Evolutionary conservation across 1,140 invertebrate genomes (phyloP).

Genomic region (Zaprionus inermis): DNA sequence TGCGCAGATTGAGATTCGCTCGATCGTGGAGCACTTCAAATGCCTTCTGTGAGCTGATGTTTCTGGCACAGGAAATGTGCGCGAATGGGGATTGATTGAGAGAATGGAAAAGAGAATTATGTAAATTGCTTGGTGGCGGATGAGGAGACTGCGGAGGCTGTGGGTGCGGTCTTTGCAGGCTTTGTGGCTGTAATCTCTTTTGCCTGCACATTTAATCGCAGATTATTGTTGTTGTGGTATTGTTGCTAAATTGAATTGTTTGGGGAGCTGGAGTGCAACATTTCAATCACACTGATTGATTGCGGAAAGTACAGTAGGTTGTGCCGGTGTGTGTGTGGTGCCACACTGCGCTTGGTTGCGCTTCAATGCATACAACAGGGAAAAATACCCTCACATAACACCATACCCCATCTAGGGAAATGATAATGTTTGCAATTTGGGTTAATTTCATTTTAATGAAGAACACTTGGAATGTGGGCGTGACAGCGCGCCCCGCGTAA

Average conservation of each 20-base stretch:
- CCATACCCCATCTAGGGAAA: slow-evolving; percentile 4
- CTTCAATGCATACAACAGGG: slow-evolving; percentile 32
- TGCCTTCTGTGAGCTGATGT: slow-evolving; percentile 30
- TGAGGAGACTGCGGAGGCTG: slow-evolving; percentile 25
- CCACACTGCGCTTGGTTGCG: slow-evolving; percentile 34
- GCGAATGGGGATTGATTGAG: not conserved
- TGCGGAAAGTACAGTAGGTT: slow-evolving; percentile 6
- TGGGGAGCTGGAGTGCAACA: slow-evolving; percentile 36
- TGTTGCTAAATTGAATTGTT: slow-evolving; percentile 54
- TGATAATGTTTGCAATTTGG: slow-evolving; percentile 29
- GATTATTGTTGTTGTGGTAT: slow-evolving; percentile 24
- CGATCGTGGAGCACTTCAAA: slow-evolving; percentile 1
- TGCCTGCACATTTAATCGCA: slow-evolving; percentile 41
- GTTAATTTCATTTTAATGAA: slow-evolving; percentile 43
- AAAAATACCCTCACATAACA: slow-evolving; percentile 6
- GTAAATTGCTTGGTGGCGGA: slow-evolving; percentile 30
- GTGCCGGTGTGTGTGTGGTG: not conserved
- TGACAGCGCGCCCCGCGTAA: not conserved
- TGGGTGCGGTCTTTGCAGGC: slow-evolving; percentile 32
- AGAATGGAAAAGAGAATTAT: slow-evolving; percentile 13
- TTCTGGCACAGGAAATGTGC: slow-evolving; percentile 4
- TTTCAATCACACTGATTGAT: slow-evolving; percentile 57
- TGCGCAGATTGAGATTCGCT: not conserved
- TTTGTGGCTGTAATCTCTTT: slow-evolving; percentile 45
- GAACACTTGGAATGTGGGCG: slow-evolving; percentile 17